Evolutionary conservation across 2,113 vertebrate species (phyloP).

Genomic region (Cyprinodon brontotheroides): DNA sequence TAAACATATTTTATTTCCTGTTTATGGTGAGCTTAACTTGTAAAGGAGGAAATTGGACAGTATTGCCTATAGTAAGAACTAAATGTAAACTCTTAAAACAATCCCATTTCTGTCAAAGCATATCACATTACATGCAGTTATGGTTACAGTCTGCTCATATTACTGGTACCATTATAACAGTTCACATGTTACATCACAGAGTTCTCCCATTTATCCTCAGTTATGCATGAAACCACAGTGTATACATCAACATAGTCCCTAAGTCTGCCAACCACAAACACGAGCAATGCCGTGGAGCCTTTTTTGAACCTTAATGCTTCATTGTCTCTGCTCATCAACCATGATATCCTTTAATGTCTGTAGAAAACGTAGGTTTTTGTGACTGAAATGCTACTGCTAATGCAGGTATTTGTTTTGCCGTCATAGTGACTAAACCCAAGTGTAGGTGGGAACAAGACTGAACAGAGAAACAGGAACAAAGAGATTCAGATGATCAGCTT

Average conservation of each 20-base stretch:
- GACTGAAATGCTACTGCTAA: slow-evolving; percentile 52
- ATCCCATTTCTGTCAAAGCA: slow-evolving; percentile 40
- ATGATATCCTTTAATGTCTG: slow-evolving; percentile 63
- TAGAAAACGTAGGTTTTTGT: slow-evolving; percentile 43
- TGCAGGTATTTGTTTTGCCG: slow-evolving; percentile 63
- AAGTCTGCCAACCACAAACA: slow-evolving; percentile 59
- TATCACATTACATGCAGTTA: slow-evolving; percentile 32
- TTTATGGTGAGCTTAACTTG: not conserved
- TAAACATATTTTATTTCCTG: not conserved
- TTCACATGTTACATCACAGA: slow-evolving; percentile 60
- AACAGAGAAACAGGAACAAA: slow-evolving; percentile 46
- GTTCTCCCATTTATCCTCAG: slow-evolving; percentile 55
- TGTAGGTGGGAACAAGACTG: slow-evolving; percentile 45
- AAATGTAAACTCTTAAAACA: not conserved
- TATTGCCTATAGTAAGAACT: too few species aligned
- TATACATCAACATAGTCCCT: slow-evolving; percentile 59
- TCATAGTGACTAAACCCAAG: slow-evolving; percentile 64
- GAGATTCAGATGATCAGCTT: slow-evolving; percentile 39
- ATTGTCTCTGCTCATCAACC: slow-evolving; percentile 57
- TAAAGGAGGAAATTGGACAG: not conserved
- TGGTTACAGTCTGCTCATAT: slow-evolving; percentile 37
- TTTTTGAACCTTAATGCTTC: slow-evolving; percentile 45
- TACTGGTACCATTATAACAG: slow-evolving; percentile 39
- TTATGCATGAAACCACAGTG: slow-evolving; percentile 60
- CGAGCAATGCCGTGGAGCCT: slow-evolving; percentile 51